These are phyloP conservation scores for Cygnus olor DNA, from an alignment of 2,797 vertebrate genomes.

Conservation along the genomic window DNA sequence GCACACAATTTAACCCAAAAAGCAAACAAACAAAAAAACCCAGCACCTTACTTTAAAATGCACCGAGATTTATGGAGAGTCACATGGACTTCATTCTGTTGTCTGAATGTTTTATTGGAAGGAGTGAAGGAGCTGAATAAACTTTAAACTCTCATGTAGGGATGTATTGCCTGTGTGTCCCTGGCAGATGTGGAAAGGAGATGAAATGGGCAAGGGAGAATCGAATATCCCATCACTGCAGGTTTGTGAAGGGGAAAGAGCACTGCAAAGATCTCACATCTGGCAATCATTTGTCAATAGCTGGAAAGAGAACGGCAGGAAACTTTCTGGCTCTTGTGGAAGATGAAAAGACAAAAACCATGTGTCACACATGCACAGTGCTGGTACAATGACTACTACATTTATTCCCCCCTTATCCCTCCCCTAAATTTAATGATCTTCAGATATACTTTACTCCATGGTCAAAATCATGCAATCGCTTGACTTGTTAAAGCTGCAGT, in stretches of 20 bases:
- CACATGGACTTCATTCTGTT: conserved; percentile 79
- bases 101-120: conserved; percentile 75
- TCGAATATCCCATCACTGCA: conserved; percentile 86
- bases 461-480: conserved; percentile 79
- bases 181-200: conserved; percentile 87
- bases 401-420: conserved; percentile 54
- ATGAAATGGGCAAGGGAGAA: conserved; percentile 85
- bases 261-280: conserved; percentile 88
- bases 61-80: conserved; percentile 55
- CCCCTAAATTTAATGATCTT: conserved; percentile 78
- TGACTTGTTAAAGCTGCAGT: conserved; percentile 80
- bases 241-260: conserved; percentile 81
- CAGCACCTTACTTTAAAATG: conserved; percentile 52
- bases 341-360: conserved; percentile 98
- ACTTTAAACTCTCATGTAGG: conserved; percentile 86
- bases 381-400: conserved; percentile 88
- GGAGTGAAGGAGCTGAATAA: conserved; percentile 77
- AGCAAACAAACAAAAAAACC: conserved; percentile 4
- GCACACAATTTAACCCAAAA: conserved; percentile 46
- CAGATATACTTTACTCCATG: conserved; percentile 76
- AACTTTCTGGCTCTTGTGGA: conserved; percentile 92
- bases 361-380: conserved; percentile 87
- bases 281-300: conserved; percentile 97
- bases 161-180: conserved; percentile 83
- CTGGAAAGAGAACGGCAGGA: conserved; percentile 97